Conservation (phyloP, 2,113 vertebrate genomes). For the Lepus americanus region DNA sequence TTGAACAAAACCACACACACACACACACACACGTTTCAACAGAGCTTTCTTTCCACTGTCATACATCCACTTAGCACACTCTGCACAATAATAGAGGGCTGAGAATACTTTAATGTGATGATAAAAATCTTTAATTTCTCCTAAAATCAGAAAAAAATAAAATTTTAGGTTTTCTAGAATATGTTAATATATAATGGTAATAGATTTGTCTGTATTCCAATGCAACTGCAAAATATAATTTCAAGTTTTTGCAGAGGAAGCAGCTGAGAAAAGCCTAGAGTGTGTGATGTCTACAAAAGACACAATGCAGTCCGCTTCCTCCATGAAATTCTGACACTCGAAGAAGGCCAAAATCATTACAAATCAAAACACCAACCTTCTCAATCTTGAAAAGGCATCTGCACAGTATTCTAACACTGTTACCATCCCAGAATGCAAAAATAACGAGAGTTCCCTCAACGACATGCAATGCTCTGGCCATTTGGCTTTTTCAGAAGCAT, state of each 20-base stretch:
- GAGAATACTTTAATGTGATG: no score
- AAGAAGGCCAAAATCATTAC: neutral
- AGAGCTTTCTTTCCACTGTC: neutral
- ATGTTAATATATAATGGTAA: neutral
- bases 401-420: neutral
- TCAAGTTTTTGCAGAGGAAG: neutral
- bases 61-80: no score
- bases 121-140: neutral
- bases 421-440: neutral
- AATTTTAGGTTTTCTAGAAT: neutral
- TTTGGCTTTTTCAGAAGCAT: neutral
- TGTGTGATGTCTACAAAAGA: no score
- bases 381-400: neutral
- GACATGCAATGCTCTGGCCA: neutral
- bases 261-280: neutral
- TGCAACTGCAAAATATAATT: neutral
- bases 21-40: neutral
- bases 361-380: neutral
- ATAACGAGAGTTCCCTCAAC: neutral
- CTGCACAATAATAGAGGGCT: no score
- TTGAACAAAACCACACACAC: neutral
- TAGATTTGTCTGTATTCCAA: neutral
- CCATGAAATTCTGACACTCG: neutral
- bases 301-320: neutral
- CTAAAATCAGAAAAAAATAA: neutral